Base-by-base conservation (phyloP, 2,797 vertebrate genomes). In the Numenius phaeopus region DNA sequence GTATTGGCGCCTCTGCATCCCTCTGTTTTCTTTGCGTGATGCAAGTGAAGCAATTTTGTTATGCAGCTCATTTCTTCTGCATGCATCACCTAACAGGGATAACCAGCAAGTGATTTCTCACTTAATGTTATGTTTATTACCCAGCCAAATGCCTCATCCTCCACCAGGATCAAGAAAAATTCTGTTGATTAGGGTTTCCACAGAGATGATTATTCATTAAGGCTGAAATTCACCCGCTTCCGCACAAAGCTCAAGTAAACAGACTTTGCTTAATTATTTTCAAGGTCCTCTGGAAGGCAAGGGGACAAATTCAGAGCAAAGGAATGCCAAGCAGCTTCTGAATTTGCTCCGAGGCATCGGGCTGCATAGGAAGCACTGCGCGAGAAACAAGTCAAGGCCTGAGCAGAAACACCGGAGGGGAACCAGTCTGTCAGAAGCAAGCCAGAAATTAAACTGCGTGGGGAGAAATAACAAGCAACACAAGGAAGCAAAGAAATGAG, bases 121-220 rank as follows among this genome's bases (percentile, higher is more conserved):
- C 75, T 82, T 87, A 39, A 90, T 71, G 39, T 81, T 90, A 85
- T 49, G 52, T 91, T 96, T 95, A 97, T 94, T 91, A 91, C 87
- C 54, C 65, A 72, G 87, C 52, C 76, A 92, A 94, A 94, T 29
- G 55, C 76, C 72, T 94, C 87, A 50, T 62, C 58, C 49, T 87
- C 89, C 69, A 91, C 32, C 50, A 88, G 46, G 3, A 80, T 18
- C 72, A 87, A 69, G 61, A 91, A 95, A 91, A 97, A 93, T 14
- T 46, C 76, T 71, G 72, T 95, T 96, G 82, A 86, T 96, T 81
- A 92, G 87, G 78, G 82, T 95, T 91, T 92, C 91, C 78, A 89
- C 67, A 66, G 61, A 62, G 85, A 64, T 22, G 54, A 91, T 87
- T 73, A 83, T 64, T 95, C 87, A 69, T 88, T 81, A 97, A 50